Evolutionary conservation across 2,797 vertebrate species (phyloP), one percentile per base, ranked within the genome.

Genomic region (Gambelia wislizenii): DNA sequence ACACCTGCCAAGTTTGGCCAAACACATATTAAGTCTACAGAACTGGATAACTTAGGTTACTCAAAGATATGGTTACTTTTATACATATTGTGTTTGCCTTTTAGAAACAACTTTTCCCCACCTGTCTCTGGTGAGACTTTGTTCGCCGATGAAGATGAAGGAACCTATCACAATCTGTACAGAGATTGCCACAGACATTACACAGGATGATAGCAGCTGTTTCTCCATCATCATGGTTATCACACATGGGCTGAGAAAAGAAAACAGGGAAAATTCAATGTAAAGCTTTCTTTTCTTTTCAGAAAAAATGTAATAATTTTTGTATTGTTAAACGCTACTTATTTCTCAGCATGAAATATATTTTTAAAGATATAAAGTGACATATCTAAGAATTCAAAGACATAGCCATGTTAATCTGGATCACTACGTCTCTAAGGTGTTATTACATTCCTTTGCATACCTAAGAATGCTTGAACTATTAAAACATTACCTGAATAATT

Each of bases 141-240:
- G 99, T 99, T 93, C 99, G 98, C 33, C 99, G 97, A 94, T 99
- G 99, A 92, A 99, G 98, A 94, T 99, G 99, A 87, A 99, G 98
- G 95, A 99, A 99, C 85, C 99, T 97, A 95, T 99, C 99, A 49
- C 99, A 99, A 94, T 99, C 99, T 0, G 99, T 99, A 94, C 99
- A 99, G 64, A 99, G 96, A 96, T 99, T 99, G 70, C 99, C 99
- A 94, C 99, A 99, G 85, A 98, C 86, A 84, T 99, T 99, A 94
- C 99, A 99, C 72, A 99, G 96, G 96, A 99, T 99, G 94, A 99
- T 99, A 87, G 99, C 99, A 10, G 99, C 98, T 0, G 99, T 99
- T 97, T 99, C 99, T 1, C 99, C 99, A 44, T 99, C 99, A 36
- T 99, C 99, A 36, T 99, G 99, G 96, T 99, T 99, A 97, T 99